Evolutionary conservation across 2,888 invertebrate species (phyloP).

Genomic region (Andricus curvator): DNA sequence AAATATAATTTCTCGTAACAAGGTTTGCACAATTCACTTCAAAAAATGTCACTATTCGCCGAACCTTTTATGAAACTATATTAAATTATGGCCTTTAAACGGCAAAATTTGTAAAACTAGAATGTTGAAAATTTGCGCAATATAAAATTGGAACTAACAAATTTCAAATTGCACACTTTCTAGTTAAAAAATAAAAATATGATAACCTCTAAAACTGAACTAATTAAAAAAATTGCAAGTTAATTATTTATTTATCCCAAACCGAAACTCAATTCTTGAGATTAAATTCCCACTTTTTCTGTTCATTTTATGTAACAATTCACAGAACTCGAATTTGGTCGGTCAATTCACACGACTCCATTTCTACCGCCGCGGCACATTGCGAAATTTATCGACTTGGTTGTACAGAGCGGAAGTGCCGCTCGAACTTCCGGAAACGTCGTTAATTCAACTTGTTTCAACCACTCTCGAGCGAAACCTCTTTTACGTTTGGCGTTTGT

Average conservation of each 20-base stretch:
- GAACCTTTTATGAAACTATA: no score
- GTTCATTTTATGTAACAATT: constrained; percentile 30
- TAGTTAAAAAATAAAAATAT: no score
- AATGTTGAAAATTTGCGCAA: no score
- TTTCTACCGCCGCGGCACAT: constrained; percentile 39
- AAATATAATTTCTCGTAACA: no score
- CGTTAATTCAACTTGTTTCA: constrained; percentile 58
- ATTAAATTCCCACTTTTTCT: constrained; percentile 13
- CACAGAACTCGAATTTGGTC: constrained; percentile 16
- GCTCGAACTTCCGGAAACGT: constrained; percentile 49
- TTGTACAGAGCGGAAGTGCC: constrained; percentile 31
- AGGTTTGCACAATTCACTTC: no score
- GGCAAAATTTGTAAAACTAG: no score
- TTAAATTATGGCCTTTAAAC: no score
- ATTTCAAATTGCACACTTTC: no score
- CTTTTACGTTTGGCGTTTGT: constrained; percentile 42
- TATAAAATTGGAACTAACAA: no score
- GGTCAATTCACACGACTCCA: constrained; percentile 27
- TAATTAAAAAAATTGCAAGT: background rate
- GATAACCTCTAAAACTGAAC: no score
- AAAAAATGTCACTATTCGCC: no score
- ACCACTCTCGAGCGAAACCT: constrained; percentile 43
- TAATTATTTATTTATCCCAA: background rate
- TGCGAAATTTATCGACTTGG: constrained; percentile 49
- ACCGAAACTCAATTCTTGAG: background rate